Conservation (phyloP, 2,113 vertebrate species). For the Manacus vitellinus region DNA sequence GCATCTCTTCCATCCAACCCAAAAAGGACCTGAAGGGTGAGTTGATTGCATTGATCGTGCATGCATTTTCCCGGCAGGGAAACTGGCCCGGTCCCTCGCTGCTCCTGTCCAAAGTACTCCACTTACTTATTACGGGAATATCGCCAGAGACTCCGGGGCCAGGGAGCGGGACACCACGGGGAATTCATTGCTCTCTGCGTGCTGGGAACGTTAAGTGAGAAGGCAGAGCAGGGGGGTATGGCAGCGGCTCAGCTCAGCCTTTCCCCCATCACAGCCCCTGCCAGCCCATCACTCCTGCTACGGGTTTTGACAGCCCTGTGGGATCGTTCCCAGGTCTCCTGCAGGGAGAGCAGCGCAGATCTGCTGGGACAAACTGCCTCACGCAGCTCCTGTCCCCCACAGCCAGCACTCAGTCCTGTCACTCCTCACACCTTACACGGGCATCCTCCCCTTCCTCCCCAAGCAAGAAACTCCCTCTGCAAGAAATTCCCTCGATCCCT, state of each 20-base stretch:
- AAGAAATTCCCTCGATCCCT: too few species aligned
- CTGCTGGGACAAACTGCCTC: neutral
- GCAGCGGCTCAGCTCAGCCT: neutral
- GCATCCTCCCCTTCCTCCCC: neutral
- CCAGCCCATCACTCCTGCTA: neutral
- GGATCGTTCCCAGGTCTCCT: neutral
- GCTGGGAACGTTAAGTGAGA: neutral
- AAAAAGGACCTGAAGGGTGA: slow-evolving; percentile 46
- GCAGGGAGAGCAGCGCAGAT: fast-evolving
- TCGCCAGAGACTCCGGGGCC: slow-evolving; percentile 26
- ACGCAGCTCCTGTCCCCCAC: neutral
- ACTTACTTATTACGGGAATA: slow-evolving; percentile 19
- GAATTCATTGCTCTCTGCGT: slow-evolving; percentile 10
- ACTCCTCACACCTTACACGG: fast-evolving
- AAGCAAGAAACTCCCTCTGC: neutral
- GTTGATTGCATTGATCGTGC: slow-evolving; percentile 36
- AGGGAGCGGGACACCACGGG: neutral
- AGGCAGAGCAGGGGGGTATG: neutral
- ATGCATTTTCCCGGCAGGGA: slow-evolving; percentile 18
- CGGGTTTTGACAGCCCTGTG: neutral
- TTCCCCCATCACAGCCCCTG: neutral
- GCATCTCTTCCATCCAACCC: slow-evolving; percentile 32
- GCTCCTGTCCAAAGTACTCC: slow-evolving; percentile 13
- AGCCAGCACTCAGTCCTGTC: neutral
- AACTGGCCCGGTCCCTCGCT: neutral